Conservation (phyloP, 2,888 invertebrate species). For the Tribolium freemani region DNA sequence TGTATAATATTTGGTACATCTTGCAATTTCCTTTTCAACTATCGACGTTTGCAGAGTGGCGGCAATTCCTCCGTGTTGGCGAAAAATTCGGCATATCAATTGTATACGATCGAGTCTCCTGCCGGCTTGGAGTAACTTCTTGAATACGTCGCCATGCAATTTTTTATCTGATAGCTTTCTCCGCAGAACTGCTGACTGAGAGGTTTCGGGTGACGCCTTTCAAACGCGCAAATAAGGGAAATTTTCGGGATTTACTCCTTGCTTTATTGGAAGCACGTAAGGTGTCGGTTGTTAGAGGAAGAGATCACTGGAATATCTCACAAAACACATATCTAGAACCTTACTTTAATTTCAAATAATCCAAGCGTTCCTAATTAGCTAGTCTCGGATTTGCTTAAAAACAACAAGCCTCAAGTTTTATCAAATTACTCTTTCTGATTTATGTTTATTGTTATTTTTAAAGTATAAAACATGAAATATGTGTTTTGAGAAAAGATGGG, state of each 20-base stretch:
- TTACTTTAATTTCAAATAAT: constrained; percentile 1
- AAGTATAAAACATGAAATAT: constrained; percentile 24
- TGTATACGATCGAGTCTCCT: constrained; percentile 40
- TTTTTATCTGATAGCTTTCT: constrained; percentile 53
- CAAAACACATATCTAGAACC: constrained; percentile 34
- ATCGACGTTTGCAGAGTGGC: neutral
- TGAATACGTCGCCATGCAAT: constrained; percentile 47
- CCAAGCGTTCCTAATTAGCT: neutral
- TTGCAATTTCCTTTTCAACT: constrained; percentile 26
- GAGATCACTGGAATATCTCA: constrained; percentile 49
- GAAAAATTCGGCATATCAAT: constrained; percentile 41
- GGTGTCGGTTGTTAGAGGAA: constrained; percentile 54
- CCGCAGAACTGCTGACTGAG: constrained; percentile 54
- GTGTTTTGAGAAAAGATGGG: constrained; percentile 12
- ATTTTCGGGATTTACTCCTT: constrained; percentile 52
- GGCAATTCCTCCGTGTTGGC: neutral
- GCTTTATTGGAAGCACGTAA: constrained; percentile 56
- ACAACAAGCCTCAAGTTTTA: neutral
- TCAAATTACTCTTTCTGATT: constrained; percentile 20
- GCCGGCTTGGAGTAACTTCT: constrained; percentile 34
- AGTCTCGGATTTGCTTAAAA: neutral
- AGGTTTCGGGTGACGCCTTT: constrained; percentile 54
- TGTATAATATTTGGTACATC: too few species aligned
- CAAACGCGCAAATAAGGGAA: constrained; percentile 56
- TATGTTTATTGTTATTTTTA: constrained; percentile 35